Percentiles rank a stretch among this genome's conserved stretches.
phyloP scores from a whole-genome alignment of 2,888 invertebrate species.

The Cristatella mucedo region DNA sequence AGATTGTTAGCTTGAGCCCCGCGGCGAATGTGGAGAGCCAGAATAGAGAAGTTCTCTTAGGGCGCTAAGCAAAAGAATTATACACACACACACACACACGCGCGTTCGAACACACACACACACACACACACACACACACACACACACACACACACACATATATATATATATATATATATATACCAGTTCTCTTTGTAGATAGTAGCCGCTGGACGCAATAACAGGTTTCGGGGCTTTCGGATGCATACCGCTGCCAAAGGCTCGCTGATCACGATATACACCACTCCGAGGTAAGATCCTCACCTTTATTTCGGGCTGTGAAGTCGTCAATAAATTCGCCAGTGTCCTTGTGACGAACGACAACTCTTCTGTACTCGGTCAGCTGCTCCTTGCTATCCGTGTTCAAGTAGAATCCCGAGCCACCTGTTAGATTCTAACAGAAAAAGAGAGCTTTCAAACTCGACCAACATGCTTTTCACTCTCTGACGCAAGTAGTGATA shows the following conservation, averaged over 20 bases:
- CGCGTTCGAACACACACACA: not conserved
- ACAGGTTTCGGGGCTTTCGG: no score
- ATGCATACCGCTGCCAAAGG: no score
- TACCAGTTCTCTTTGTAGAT: no score
- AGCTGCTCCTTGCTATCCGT: constrained; percentile 20
- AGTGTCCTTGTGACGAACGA: constrained; percentile 23
- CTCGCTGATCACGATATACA: no score
- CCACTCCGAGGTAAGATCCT: constrained; percentile 5
- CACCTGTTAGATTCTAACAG: constrained; percentile 29
- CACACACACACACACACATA: constrained; percentile 2
- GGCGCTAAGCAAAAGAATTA: no score
- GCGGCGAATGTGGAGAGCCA: no score
- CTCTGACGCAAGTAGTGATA: no score
- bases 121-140: constrained; percentile 3
- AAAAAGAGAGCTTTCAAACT: constrained; percentile 7
- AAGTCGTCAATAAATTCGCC: constrained; percentile 32
- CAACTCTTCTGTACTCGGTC: constrained; percentile 23
- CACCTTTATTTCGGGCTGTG: constrained; percentile 24
- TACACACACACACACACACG: no score
- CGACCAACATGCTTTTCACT: no score
- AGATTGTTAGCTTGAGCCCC: no score
- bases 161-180: not conserved
- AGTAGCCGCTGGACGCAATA: no score
- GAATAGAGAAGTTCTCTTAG: no score
- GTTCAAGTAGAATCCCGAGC: constrained; percentile 28